Evolutionary conservation across 2,888 invertebrate genomes (phyloP).

Genomic region (Epistrophe grossulariae): DNA sequence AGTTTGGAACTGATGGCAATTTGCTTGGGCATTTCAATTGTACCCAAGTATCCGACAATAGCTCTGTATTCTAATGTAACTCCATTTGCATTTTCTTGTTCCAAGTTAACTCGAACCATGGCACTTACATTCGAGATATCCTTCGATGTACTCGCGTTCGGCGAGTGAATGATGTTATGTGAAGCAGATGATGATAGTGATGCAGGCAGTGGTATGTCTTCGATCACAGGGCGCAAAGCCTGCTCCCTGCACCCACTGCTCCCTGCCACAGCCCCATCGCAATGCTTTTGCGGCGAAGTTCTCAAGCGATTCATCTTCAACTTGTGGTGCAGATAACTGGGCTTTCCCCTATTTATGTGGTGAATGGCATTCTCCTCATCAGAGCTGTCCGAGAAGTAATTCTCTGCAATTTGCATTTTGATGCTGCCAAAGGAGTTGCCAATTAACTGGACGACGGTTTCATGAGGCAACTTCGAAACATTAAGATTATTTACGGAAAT

Average conservation of each 20-base stretch:
- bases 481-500: constrained; percentile 96
- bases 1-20: constrained; percentile 90
- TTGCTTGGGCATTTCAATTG: constrained; percentile 97
- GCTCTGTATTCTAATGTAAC: constrained; percentile 90
- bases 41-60: constrained; percentile 97
- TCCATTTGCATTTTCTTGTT: constrained; percentile 74
- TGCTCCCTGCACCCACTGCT: constrained; percentile 64
- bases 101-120: constrained; percentile 81
- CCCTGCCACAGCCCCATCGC: constrained; percentile 62
- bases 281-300: constrained; percentile 85
- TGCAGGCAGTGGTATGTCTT: constrained; percentile 79
- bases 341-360: constrained; percentile 81
- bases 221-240: constrained; percentile 80
- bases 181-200: constrained; percentile 68
- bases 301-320: constrained; percentile 85
- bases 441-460: constrained; percentile 95
- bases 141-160: constrained; percentile 79
- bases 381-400: constrained; percentile 93
- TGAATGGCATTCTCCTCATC: constrained; percentile 89
- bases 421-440: constrained; percentile 93
- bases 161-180: constrained; percentile 78
- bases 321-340: constrained; percentile 85
- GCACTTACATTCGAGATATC: constrained; percentile 84
- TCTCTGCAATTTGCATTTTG: constrained; percentile 93
- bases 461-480: constrained; percentile 96